Conservation (phyloP, 2,113 vertebrate genomes). For the Sigmodon hispidus region DNA sequence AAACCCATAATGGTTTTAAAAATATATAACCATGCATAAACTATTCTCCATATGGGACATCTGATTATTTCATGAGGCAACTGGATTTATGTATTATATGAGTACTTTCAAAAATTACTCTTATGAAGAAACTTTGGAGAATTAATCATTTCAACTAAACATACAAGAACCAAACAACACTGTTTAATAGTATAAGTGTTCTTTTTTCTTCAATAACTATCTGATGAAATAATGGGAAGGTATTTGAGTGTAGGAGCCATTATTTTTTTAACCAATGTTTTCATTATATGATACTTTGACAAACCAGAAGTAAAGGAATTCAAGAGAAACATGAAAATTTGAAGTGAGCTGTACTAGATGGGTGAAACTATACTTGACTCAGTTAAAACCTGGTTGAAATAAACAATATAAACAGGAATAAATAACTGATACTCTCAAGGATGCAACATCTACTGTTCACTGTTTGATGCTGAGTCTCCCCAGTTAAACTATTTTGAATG, state of each 20-base stretch:
- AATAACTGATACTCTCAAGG: background rate
- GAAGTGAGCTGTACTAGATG: background rate
- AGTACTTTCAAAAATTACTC: background rate
- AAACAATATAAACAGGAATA: background rate
- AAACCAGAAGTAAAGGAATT: background rate
- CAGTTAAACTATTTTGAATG: constrained; percentile 34
- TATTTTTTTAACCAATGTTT: constrained; percentile 48
- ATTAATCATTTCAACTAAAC: background rate
- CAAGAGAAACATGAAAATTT: background rate
- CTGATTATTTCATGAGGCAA: background rate
- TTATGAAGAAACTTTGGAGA: background rate
- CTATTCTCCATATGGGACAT: background rate
- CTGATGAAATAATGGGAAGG: background rate
- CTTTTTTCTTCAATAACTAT: background rate
- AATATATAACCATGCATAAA: background rate
- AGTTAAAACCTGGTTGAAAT: background rate
- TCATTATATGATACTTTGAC: background rate
- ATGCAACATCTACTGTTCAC: background rate
- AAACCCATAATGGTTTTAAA: background rate
- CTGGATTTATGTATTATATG: background rate
- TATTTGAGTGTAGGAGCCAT: background rate
- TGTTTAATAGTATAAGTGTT: background rate
- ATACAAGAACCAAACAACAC: background rate
- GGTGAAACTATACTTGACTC: background rate
- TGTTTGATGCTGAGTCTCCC: background rate